Evolutionary conservation across 1,140 invertebrate species (phyloP), one percentile per base, ranked within the genome.

Genomic region (Nasonia vitripennis): DNA sequence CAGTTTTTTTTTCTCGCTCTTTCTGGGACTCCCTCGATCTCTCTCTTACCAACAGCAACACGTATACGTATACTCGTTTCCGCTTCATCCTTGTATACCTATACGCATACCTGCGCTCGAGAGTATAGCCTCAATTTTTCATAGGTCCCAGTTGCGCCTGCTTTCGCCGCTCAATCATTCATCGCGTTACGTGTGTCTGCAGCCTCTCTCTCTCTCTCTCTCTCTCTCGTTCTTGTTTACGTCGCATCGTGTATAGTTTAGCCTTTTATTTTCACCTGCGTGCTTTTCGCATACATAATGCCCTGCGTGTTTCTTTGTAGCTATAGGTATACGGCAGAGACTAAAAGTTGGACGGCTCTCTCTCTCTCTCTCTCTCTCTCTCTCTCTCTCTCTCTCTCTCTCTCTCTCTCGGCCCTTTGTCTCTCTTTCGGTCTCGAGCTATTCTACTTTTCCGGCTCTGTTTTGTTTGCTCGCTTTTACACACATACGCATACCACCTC

Each of bases 371-470:
- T 2, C 1, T 1, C 27, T 27, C 27, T 0, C 9, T 12, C 34
- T 37, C 34, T 27, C 1, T 2, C 1, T 1, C 27, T 27, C 27
- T 0, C 9, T 12, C 34, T 37, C 34, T 27, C 1, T 2, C 1
- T 1, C 27, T 27, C 27, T 0, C n/a, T 0, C 27, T 74, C 27
- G 70, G 9, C 55, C 67, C 62, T 70, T 41, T 67, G 9, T 41
- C n/a, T 48, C 23, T 34, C 55, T 37, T 17, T 75, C 31, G 48
- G 68, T 73, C 48, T 23, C 81, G n/a, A 37, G 41, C 48, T n/a
- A 31, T 23, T 74, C 71, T 27, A 83, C 82, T 68, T 55, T 74
- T 73, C 51, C 11, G 37, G 68, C 55, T 78, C 80, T 83, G 62
- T 75, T 86, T 83, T 86, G 41, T 41, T 41, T 41, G 10, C 41